Percentiles rank a stretch among this genome's conserved stretches.
Conservation (phyloP, 2,113 vertebrate species). For the Gorsachius goisagi region DNA sequence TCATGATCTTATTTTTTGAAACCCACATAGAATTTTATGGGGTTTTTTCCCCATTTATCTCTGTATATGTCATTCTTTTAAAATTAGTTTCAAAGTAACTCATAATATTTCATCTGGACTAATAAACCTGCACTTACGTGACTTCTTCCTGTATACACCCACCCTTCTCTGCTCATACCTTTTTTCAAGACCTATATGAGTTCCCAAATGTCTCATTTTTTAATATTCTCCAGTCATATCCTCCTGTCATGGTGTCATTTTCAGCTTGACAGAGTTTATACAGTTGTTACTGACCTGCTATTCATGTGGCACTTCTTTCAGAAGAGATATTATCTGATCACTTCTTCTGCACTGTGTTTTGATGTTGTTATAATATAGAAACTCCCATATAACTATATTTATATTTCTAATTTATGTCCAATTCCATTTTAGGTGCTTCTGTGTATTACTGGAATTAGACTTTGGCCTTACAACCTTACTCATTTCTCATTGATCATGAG, state of each 20-base stretch:
- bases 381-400: neutral
- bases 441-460: neutral
- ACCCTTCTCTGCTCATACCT: neutral
- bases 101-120: neutral
- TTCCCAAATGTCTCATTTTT: neutral
- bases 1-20: neutral
- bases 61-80: neutral
- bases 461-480: neutral
- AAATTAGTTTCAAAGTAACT: neutral
- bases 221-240: neutral
- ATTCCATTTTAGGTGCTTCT: neutral
- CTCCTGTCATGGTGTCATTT: neutral
- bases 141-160: neutral
- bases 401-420: neutral
- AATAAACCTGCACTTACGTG: neutral
- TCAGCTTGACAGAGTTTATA: neutral
- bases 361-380: neutral
- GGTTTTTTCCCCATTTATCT: accelerated
- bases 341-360: neutral
- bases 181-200: neutral
- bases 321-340: neutral
- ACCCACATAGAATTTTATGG: neutral
- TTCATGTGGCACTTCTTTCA: neutral
- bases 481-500: neutral
- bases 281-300: neutral